These are phyloP conservation scores for Caenorhabditis panamensis DNA, from an alignment of 2,888 invertebrate species.

Conservation along the genomic window DNA sequence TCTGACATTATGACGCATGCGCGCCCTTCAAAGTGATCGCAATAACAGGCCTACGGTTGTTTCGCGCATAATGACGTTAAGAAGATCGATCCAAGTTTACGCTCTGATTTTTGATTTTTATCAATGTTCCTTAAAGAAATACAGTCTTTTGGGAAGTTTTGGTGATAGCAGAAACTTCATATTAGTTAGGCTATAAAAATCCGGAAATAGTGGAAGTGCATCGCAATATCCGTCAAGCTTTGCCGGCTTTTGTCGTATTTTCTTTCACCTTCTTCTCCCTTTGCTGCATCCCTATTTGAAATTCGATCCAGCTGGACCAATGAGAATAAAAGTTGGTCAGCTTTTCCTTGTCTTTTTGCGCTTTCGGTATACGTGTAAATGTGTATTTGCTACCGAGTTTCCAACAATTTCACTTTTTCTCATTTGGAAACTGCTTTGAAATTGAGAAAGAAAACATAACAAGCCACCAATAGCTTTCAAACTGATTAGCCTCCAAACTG, in stretches of 20 bases:
- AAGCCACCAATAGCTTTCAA: constrained; percentile 22
- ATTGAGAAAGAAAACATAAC: background rate
- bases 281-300: constrained; percentile 34
- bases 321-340: constrained; percentile 46
- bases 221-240: constrained; percentile 32
- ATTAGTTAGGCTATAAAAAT: too few species aligned
- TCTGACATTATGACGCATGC: constrained; percentile 25
- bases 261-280: constrained; percentile 37
- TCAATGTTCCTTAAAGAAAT: too few species aligned
- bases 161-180: too few species aligned
- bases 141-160: too few species aligned
- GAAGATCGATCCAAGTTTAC: constrained; percentile 32
- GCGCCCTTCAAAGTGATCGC: constrained; percentile 13
- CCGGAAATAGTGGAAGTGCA: constrained; percentile 21
- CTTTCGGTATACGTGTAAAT: background rate
- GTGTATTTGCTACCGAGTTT: background rate
- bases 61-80: constrained; percentile 46
- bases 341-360: constrained; percentile 31
- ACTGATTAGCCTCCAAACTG: constrained; percentile 20
- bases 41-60: constrained; percentile 33
- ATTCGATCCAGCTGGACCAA: constrained; percentile 39
- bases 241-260: constrained; percentile 39
- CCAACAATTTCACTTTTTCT: background rate
- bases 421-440: background rate
- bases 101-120: background rate